Base-by-base conservation (phyloP, 2,113 vertebrate genomes). In the Leuciscus idus region DNA sequence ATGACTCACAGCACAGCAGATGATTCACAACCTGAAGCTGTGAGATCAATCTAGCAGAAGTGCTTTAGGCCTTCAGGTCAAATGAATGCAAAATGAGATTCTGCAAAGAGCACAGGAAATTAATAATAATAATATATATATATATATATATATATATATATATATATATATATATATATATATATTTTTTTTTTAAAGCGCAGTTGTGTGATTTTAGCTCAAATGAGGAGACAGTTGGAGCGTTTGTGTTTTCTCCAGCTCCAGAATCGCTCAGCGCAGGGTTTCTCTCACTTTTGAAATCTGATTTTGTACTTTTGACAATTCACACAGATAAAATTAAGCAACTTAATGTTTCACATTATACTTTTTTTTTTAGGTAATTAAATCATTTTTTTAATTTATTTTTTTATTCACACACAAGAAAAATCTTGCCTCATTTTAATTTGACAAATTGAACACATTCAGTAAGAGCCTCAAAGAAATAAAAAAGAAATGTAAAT, bases 1-100 rank as follows among this genome's bases (percentile, higher is more conserved):
- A 26, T 66, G 59, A 52, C 46, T 76, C 73, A 19, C 6, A 76
- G 73, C 43, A 52, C 2, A 2, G 70, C 4, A n/a, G 70, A 77
- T 55, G 75, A 81, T 81, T 50, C n/a, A 50, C 79, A 19, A 48
- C 15, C 13, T 43, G 36, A 66, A 10, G 13, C 43, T 15, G 62
- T 33, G 36, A 87, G 61, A n/a, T 52, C 50, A 80, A 21, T 36
- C 50, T 33, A 87, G 23, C 74, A 21, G 10, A 6, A 70, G 12
- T 11, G 39, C 15, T 74, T 57, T 2, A 55, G 55, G 48, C 62
- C 86, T 84, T 52, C 21, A 78, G 62, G 74, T 84, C 26, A 48
- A 52, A 62, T 0, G 0, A 62, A 83, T 39, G 59, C 75, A 72
- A 84, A 79, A 83, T 13, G 17, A 84, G 33, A 62, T 84, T 79